Conservation (phyloP, 2,888 invertebrate genomes). For the Dendrolimus pini region DNA sequence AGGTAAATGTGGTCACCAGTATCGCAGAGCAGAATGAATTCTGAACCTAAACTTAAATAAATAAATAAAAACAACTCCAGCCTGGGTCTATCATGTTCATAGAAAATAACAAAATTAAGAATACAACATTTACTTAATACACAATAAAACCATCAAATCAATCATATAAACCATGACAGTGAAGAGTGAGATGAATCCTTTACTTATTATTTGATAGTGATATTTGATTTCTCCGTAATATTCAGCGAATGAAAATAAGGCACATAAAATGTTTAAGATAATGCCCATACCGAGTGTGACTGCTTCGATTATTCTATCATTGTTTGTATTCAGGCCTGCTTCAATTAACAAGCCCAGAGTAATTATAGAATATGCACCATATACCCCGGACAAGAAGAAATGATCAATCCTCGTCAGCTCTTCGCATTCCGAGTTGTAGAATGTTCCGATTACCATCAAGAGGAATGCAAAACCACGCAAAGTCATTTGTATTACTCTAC, state of each 20-base stretch:
- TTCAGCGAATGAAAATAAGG: conserved; percentile 26
- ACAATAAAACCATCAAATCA: conserved; percentile 26
- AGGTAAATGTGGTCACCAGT: too few species aligned
- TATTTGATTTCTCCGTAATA: conserved; percentile 14
- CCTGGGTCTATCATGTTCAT: too few species aligned
- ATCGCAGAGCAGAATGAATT: too few species aligned
- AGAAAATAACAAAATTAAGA: neutral
- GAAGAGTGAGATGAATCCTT: conserved; percentile 28
- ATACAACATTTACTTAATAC: conserved; percentile 1
- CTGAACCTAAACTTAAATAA: too few species aligned
- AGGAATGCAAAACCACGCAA: conserved; percentile 32
- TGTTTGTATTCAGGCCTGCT: conserved; percentile 25
- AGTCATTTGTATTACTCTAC: conserved; percentile 34
- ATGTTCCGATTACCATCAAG: conserved; percentile 30
- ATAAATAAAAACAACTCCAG: too few species aligned
- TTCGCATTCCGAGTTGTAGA: conserved; percentile 32
- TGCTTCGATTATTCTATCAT: conserved; percentile 26
- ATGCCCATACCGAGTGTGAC: conserved; percentile 26
- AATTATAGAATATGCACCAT: conserved; percentile 32
- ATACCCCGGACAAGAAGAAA: conserved; percentile 41
- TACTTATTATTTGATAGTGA: conserved; percentile 26
- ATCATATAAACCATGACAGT: conserved; percentile 22
- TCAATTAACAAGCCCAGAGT: conserved; percentile 43
- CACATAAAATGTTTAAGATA: conserved; percentile 24
- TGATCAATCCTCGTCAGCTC: conserved; percentile 21